phyloP scores from a whole-genome alignment of 1,140 invertebrate genomes.

The Drosophila watanabei region DNA sequence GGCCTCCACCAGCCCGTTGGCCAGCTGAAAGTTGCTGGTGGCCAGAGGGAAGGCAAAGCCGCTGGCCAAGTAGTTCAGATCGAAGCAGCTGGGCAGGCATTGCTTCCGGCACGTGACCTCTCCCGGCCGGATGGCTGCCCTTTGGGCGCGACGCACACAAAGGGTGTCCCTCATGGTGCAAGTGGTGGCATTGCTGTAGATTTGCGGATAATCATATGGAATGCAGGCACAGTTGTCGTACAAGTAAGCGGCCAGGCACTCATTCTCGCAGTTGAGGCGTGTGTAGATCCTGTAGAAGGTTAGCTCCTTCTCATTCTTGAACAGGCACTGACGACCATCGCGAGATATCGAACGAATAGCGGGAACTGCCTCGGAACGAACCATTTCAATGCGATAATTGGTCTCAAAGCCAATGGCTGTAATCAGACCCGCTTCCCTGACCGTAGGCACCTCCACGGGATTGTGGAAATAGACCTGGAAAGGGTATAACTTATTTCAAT shows the following conservation, averaged over 20 bases:
- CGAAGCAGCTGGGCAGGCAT: conserved; percentile 74
- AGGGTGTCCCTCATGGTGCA: conserved; percentile 52
- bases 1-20: conserved; percentile 50
- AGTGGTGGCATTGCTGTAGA: conserved; percentile 59
- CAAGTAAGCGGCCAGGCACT: conserved; percentile 90
- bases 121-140: background rate
- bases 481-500: background rate
- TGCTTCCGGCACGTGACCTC: conserved; percentile 39
- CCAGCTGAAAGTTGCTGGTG: conserved; percentile 46
- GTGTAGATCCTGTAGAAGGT: conserved; percentile 87
- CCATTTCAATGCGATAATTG: conserved; percentile 89
- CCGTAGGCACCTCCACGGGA: conserved; percentile 91
- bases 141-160: conserved; percentile 42
- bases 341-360: conserved; percentile 87
- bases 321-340: conserved; percentile 90
- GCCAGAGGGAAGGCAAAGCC: conserved; percentile 67
- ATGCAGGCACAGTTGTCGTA: conserved; percentile 89
- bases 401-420: conserved; percentile 89
- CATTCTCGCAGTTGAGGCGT: conserved; percentile 88
- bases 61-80: conserved; percentile 67
- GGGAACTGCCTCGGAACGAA: conserved; percentile 88
- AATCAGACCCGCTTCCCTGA: conserved; percentile 90
- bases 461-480: conserved; percentile 88
- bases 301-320: conserved; percentile 89
- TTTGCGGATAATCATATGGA: conserved; percentile 89